phyloP scores from a whole-genome alignment of 2,797 vertebrate species.

The Micrastur ruficollis region DNA sequence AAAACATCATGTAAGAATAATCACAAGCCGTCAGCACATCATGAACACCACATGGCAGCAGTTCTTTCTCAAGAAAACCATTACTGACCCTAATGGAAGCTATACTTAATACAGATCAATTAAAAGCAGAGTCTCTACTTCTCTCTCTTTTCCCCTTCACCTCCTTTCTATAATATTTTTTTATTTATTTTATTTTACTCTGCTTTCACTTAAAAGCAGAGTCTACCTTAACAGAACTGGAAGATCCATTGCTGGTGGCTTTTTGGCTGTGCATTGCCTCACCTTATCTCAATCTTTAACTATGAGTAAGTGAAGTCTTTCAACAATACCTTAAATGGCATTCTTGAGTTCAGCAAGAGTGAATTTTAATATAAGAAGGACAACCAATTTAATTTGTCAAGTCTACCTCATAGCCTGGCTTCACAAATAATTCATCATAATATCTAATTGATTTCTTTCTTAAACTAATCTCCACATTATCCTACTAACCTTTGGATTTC shows the following conservation, averaged over 20 bases:
- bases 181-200: background rate
- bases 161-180: background rate
- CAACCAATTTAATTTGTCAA: background rate
- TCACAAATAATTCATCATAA: conserved; percentile 1
- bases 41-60: background rate
- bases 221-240: background rate
- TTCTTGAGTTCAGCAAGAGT: background rate
- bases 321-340: background rate
- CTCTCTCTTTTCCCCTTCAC: background rate
- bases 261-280: background rate
- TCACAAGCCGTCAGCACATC: background rate
- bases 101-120: background rate
- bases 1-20: background rate
- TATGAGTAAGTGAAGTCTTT: background rate
- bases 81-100: background rate
- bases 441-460: background rate
- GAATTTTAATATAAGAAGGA: background rate
- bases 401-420: background rate
- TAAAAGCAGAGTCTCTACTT: background rate
- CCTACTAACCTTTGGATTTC: background rate
- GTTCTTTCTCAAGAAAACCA: background rate
- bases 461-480: background rate
- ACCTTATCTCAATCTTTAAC: background rate
- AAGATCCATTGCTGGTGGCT: background rate
- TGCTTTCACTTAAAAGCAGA: background rate